Conservation (phyloP, 2,888 invertebrate genomes). For the Drosophila robusta region DNA sequence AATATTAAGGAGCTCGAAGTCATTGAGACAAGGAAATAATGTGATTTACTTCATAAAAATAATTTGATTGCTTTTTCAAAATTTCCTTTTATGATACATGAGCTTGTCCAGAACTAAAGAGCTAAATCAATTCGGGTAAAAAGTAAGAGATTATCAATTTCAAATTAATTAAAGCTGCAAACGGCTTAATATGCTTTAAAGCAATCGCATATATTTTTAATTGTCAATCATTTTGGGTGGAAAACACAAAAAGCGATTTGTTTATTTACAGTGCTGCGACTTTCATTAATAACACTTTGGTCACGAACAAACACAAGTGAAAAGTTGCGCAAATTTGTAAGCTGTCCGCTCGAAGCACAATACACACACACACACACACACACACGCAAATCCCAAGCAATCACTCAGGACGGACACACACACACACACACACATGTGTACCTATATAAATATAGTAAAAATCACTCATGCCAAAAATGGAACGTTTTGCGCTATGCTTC, state of each 20-base stretch:
- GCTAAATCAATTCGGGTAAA: too few relatives aligned
- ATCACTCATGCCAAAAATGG: constrained; percentile 75
- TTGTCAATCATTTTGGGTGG: constrained; percentile 17
- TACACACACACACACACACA: constrained; percentile 19
- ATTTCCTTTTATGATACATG: too few relatives aligned
- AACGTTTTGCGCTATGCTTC: constrained; percentile 62
- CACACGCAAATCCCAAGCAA: constrained; percentile 61
- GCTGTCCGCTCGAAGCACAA: constrained; percentile 28
- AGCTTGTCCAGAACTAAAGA: too few relatives aligned
- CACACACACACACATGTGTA: constrained; percentile 7
- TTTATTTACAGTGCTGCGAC: constrained; percentile 25
- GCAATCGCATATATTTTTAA: constrained; percentile 14
- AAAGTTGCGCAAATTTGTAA: constrained; percentile 57
- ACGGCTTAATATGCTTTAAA: not conserved
- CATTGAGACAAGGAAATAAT: too few relatives aligned
- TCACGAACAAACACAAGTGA: constrained; percentile 44
- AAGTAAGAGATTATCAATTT: too few relatives aligned
- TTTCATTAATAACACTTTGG: constrained; percentile 47
- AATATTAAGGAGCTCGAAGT: too few relatives aligned
- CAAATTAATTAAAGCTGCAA: too few relatives aligned
- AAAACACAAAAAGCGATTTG: constrained; percentile 9
- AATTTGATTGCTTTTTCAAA: too few relatives aligned
- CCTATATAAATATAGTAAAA: constrained; percentile 48
- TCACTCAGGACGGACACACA: constrained; percentile 56
- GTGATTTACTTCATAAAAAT: too few relatives aligned